These are phyloP conservation scores for Mesorhabditis sp. DNA, from an alignment of 2,888 invertebrate genomes.

Conservation along the genomic window DNA sequence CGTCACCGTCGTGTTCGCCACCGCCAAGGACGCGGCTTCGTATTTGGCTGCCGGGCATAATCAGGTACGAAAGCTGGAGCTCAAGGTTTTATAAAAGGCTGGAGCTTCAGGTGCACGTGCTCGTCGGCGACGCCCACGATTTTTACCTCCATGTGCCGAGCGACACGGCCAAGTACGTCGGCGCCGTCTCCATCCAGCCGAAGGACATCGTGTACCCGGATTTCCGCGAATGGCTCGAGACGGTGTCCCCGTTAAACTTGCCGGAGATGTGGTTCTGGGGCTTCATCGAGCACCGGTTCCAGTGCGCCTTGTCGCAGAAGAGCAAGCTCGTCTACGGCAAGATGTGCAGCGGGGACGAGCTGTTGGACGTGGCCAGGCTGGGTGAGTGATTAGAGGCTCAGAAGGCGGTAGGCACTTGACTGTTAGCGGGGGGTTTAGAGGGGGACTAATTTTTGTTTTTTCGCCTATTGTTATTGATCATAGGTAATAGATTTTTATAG, in stretches of 20 bases:
- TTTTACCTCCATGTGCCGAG: constrained; percentile 41
- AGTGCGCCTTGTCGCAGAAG: constrained; percentile 47
- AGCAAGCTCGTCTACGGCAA: constrained; percentile 45
- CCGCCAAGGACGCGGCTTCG: constrained; percentile 33
- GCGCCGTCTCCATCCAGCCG: constrained; percentile 51
- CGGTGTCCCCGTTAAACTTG: constrained; percentile 48
- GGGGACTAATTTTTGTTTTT: too few relatives aligned
- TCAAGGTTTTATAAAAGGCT: background rate
- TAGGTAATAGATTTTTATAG: too few relatives aligned
- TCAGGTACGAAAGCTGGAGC: constrained; percentile 4
- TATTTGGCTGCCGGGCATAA: constrained; percentile 16
- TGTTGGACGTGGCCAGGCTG: constrained; percentile 39
- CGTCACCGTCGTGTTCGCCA: constrained; percentile 48
- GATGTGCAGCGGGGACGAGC: constrained; percentile 54
- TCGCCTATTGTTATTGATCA: too few relatives aligned
- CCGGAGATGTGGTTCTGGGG: constrained; percentile 52
- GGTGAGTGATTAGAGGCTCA: constrained; percentile 15
- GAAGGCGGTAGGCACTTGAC: too few relatives aligned
- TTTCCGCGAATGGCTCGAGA: constrained; percentile 50
- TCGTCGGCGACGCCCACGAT: constrained; percentile 55
- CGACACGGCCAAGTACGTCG: constrained; percentile 34
- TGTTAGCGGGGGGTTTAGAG: too few relatives aligned
- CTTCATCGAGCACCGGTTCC: constrained; percentile 37
- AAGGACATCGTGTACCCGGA: constrained; percentile 45
- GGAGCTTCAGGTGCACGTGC: constrained; percentile 32